Base-by-base conservation (phyloP, 1,140 invertebrate species). In the Caerostris extrusa region DNA sequence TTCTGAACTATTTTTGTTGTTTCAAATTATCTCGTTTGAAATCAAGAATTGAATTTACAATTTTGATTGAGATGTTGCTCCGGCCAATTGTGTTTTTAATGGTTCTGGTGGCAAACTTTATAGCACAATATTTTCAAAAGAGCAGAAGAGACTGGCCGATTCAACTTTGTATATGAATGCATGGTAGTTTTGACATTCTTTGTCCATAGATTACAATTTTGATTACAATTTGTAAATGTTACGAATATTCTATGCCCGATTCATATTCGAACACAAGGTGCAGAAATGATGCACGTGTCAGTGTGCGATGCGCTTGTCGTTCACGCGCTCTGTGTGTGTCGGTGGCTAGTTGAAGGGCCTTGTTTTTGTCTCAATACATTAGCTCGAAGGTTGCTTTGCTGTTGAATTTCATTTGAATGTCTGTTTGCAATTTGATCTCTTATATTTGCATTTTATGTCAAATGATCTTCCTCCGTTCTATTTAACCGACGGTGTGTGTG, bases 21-120 rank as follows among this genome's bases (percentile, higher is more conserved):
- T 90, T 95, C 95, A 95, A 96, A 95, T 91, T 96, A 96, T 89
- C 95, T 96, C 95, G 96, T 96, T 94, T 95, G 95, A 90, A 96
- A 96, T 53, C 95, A 95, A 89, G 56, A 95, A 95, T 96, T 96
- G 95, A 96, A 96, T 93, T 94, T 95, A 60, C 96, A 95, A 93
- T 94, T 95, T 95, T 34, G 95, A 95, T 93, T 96, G 53, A 19
- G 4, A 14, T 86, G 55, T 14, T 4, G 64, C 64, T 67, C 64
- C 64, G 17, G 17, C 8, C 17, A 67, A 67, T 17, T 14, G 5
- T 14, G 17, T 67, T 67, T 67, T 14, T 5, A 67, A 67, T 67
- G 64, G 64, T 67, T 67, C 34, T 34, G 34, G 34, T 2, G 34
- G 34, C 34, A 2, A 2, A 34, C 34, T 34, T 34, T 34, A 34